Conservation (phyloP, 2,113 vertebrate genomes). For the Psilopogon haemacephalus region DNA sequence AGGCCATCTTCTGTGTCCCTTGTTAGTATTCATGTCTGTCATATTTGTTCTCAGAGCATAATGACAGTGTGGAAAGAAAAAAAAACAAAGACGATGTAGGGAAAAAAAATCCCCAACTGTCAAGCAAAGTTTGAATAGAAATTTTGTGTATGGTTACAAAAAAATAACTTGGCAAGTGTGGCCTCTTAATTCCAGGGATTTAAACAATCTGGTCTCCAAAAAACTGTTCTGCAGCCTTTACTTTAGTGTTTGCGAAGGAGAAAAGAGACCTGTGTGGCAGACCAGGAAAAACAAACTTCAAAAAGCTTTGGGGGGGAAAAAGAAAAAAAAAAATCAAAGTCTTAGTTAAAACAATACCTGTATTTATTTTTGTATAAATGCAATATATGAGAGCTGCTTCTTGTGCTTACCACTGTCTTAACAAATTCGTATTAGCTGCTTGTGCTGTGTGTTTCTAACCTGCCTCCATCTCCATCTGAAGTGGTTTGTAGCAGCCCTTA, state of each 20-base stretch:
- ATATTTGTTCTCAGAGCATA: constrained; percentile 23
- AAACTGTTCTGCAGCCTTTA: constrained; percentile 8
- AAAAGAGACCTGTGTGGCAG: neutral
- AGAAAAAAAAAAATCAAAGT: neutral
- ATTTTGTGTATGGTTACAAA: neutral
- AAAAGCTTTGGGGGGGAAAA: neutral
- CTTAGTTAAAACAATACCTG: neutral
- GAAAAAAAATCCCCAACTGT: neutral
- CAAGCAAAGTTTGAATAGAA: constrained; percentile 13
- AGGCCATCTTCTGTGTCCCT: constrained; percentile 5
- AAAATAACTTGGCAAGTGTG: neutral
- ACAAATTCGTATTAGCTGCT: neutral
- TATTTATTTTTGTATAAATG: constrained; percentile 26
- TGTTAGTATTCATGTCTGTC: constrained; percentile 35
- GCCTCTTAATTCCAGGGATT: constrained; percentile 18
- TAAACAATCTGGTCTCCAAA: neutral
- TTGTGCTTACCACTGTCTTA: neutral
- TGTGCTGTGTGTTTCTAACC: neutral
- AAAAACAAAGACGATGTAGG: neutral
- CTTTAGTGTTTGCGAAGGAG: neutral
- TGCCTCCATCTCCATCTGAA: neutral
- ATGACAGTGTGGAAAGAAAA: neutral
- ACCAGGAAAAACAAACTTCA: constrained; percentile 26
- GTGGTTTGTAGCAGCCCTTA: neutral
- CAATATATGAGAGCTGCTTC: neutral